Conservation (phyloP, 37 sponge, comb jelly and placozoan species). For the Theonella swinhoei region DNA sequence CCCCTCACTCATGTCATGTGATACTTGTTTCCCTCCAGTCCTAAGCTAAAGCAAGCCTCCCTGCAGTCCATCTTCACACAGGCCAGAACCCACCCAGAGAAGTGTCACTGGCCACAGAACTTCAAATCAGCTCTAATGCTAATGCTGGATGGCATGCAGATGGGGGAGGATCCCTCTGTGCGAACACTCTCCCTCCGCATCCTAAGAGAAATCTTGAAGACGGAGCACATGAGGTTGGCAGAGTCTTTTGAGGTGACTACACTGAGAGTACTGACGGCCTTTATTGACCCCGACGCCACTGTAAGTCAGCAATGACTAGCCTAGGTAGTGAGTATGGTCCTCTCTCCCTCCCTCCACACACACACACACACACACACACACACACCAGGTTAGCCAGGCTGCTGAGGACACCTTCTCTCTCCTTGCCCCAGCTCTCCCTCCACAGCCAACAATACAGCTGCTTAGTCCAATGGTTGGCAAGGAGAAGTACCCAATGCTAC, state of each 20-base stretch:
- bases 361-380: neutral
- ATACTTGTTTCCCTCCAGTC: conserved; percentile 7
- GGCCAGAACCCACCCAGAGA: conserved; percentile 41
- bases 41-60: conserved; percentile 29
- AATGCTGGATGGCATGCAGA: conserved; percentile 17
- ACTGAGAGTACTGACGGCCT: conserved; percentile 57
- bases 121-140: conserved; percentile 30
- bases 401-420: conserved; percentile 76
- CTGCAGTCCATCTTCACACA: conserved; percentile 58
- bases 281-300: conserved; percentile 42
- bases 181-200: conserved; percentile 49
- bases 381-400: conserved; percentile 60
- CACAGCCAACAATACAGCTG: conserved; percentile 37
- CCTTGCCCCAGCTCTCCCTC: conserved; percentile 62
- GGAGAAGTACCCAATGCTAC: conserved; percentile 65
- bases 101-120: conserved; percentile 76
- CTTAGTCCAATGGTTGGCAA: conserved; percentile 58
- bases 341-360: too few relatives aligned
- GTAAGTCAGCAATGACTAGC: conserved; percentile 35
- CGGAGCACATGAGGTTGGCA: conserved; percentile 25
- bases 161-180: conserved; percentile 30
- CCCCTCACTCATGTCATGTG: neutral
- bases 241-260: conserved; percentile 65
- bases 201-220: conserved; percentile 69
- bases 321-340: neutral